phyloP scores from a whole-genome alignment of 2,797 vertebrate genomes.

The Coendou prehensilis region DNA sequence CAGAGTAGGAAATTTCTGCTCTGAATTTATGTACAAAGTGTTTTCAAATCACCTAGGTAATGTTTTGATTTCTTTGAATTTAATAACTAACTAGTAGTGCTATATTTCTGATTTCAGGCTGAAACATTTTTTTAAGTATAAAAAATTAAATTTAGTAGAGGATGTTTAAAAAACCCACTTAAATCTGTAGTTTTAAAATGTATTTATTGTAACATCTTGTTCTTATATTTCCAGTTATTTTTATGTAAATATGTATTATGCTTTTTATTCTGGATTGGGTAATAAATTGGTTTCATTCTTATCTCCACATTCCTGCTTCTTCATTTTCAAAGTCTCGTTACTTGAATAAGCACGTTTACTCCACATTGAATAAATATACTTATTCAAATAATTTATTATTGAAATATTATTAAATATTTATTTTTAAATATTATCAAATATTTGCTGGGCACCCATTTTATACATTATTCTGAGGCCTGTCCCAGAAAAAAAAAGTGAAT shows the following conservation, averaged over 20 bases:
- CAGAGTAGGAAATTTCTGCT: not conserved
- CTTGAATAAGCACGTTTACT: conserved; percentile 4
- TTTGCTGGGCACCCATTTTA: not conserved
- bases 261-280: not conserved
- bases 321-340: conserved; percentile 35
- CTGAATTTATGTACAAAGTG: conserved; percentile 4
- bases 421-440: conserved; percentile 51
- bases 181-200: conserved; percentile 68
- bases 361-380: not conserved
- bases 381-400: not conserved
- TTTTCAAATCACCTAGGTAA: conserved; percentile 35
- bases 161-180: conserved; percentile 60
- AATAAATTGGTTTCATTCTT: conserved; percentile 9
- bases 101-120: conserved; percentile 52
- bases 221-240: conserved; percentile 65
- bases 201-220: conserved; percentile 71
- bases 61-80: not conserved
- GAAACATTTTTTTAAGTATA: not conserved
- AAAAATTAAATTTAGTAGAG: conserved; percentile 39
- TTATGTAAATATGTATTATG: not conserved
- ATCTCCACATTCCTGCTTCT: conserved; percentile 2
- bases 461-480: conserved; percentile 15
- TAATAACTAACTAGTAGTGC: not conserved
- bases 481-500: not conserved
- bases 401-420: conserved; percentile 53